Evolutionary conservation across 1,140 invertebrate genomes (phyloP), one percentile per base, ranked within the genome.

Genomic region (Macrocentrus cingulum): DNA sequence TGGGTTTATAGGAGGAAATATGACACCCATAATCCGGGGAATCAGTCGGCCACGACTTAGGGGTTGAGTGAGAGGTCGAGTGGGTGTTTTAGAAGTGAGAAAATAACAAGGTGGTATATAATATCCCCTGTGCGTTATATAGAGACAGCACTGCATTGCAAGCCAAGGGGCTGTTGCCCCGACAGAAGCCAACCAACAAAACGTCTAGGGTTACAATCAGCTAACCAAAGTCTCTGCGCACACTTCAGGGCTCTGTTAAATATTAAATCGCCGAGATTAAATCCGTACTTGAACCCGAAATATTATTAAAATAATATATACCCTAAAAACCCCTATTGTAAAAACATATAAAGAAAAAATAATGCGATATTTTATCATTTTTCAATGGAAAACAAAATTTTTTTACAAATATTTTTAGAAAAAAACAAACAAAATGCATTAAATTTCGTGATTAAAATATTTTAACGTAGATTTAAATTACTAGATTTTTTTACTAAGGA

Each of bases 151-250:
- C 39, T 46, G 62, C 32, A 37, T 52, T 42, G 48, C 13, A 63
- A 29, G 66, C 66, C 37, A 66, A 77, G 68, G 76, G 78, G 76
- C 75, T 76, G 75, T 78, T 78, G 76, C 71, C 73, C 72, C 73
- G 75, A 78, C 77, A 75, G 77, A 80, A 80, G 78, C 78, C 78
- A 76, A 70, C 63, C 59, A 78, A 77, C 68, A 36, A 48, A 69
- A 62, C 69, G 69, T 70, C 63, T 77, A 72, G 72, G 72, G 70
- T 78, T 78, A 74, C 68, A 52, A 45, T 48, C n/a, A 60, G 61
- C 59, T 66, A 75, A 75, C 72, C n/a, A n/a, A n/a, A n/a, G n/a
- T n/a, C n/a, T n/a, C 71, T 69, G 65, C 39, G 63, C 63, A 71
- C 72, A 79, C 76, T 75, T 67, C 74, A 68, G 69, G 61, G 63